Percentiles rank a stretch among this genome's conserved stretches.
phyloP scores from a whole-genome alignment of 2,888 invertebrate genomes.

The Caenorhabditis sinica region DNA sequence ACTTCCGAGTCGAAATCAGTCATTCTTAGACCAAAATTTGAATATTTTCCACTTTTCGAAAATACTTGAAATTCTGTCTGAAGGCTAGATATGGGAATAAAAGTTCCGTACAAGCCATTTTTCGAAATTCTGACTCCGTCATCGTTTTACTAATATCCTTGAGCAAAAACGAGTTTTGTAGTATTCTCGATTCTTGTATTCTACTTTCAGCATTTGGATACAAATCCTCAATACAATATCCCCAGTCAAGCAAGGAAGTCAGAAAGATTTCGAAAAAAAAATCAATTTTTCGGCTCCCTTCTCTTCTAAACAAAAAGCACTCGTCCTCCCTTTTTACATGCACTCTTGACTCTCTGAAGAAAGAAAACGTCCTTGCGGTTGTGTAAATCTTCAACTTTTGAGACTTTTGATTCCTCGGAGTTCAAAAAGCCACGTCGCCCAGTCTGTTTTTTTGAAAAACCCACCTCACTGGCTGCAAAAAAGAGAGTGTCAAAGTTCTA shows the following conservation, averaged over 20 bases:
- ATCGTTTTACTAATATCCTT: not conserved
- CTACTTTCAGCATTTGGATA: not conserved
- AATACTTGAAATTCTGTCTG: too few species aligned
- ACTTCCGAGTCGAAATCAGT: too few species aligned
- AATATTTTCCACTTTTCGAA: too few species aligned
- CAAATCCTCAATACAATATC: not conserved
- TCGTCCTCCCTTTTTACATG: conserved; percentile 6
- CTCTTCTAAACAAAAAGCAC: not conserved
- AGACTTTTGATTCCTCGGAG: not conserved
- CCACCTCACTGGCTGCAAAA: not conserved
- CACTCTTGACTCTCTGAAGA: not conserved
- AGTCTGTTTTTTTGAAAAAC: not conserved
- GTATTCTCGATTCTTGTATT: not conserved
- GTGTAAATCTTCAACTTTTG: too few species aligned
- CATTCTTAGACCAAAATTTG: too few species aligned
- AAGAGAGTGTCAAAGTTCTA: conserved; percentile 3
- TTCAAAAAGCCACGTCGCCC: not conserved
- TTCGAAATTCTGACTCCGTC: too few species aligned
- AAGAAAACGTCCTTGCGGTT: not conserved
- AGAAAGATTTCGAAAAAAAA: conserved; percentile 1
- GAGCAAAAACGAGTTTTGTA: not conserved
- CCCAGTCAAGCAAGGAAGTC: not conserved
- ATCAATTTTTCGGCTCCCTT: conserved; percentile 1
- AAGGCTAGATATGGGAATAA: too few species aligned
- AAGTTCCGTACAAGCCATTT: too few species aligned